Base-by-base conservation (phyloP, 2,113 vertebrate genomes). In the Oreotrochilus melanogaster region DNA sequence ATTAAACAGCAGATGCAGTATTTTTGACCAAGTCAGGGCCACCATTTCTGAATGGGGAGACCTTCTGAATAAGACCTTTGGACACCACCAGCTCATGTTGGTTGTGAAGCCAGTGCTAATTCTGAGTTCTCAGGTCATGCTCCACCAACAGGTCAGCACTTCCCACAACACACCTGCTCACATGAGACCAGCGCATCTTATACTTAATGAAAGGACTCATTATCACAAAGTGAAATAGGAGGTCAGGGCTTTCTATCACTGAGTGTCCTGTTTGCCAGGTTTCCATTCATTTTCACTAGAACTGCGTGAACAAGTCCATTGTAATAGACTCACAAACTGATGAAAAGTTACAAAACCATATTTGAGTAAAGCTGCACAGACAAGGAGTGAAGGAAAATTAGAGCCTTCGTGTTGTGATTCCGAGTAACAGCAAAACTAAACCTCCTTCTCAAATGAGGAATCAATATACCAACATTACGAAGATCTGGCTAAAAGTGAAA, bases 131-230 rank as follows among this genome's bases (percentile, higher is more conserved):
- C n/a, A 54, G 24, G 5, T 14, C 14, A n/a, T 0, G 1, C 33
- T 39, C 28, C 81, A 42, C 23, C 51, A 73, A 39, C 16, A 37
- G 50, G 11, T 74, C 65, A 27, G 42, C 30, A 81, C 50, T 18
- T 58, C 22, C 10, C 37, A 33, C 50, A 70, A 35, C 74, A 37
- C 4, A 3, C 9, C 27, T 73, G 65, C n/a, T 76, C 54, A 54
- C 5, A 2, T 0, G 1, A 64, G 27, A 64, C 31, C 58, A 71
- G 8, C 9, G 15, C 0, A 4, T 73, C 78, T 78, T 18, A 22
- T 3, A 25, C 24, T 31, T 6, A 8, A 5, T 1, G 0, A 78
- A 35, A 67, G 23, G 31, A 35, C 12, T 35, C 30, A 4, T 18
- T 9, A 33, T 17, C 23, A 18, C 37, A 50, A 5, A 1, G 14